Percentiles rank a stretch among this genome's conserved stretches.
phyloP scores from a whole-genome alignment of 2,888 invertebrate species.

The Heliconius ismenius region DNA sequence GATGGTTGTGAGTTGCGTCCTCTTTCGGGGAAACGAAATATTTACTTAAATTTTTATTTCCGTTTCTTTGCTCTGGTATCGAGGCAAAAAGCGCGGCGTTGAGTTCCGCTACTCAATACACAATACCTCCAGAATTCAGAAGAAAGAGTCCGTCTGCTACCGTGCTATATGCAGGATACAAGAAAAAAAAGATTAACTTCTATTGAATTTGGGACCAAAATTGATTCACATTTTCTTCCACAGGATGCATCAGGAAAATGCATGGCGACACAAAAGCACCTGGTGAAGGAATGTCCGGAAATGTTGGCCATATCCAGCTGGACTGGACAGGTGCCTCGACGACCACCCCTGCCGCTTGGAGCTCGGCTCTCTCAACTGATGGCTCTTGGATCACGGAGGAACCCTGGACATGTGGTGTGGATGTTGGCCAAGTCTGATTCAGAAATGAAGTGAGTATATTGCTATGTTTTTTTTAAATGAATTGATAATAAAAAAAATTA shows the following conservation, averaged over 20 bases:
- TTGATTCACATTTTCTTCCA: constrained; percentile 5
- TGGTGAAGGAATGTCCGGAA: constrained; percentile 90
- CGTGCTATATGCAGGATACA: too few relatives aligned
- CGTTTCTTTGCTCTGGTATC: too few relatives aligned
- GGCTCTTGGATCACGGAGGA: constrained; percentile 87
- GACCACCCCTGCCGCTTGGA: constrained; percentile 86
- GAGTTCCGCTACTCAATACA: too few relatives aligned
- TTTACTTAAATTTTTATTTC: too few relatives aligned
- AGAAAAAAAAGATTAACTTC: too few relatives aligned
- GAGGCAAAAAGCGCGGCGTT: too few relatives aligned
- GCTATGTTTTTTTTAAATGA: too few relatives aligned
- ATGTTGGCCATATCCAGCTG: constrained; percentile 90
- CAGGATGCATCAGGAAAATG: constrained; percentile 79
- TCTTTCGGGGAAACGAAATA: too few relatives aligned
- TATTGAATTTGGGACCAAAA: background rate
- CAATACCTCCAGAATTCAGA: too few relatives aligned
- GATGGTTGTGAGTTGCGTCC: too few relatives aligned
- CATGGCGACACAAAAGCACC: constrained; percentile 77
- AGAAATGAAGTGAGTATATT: constrained; percentile 87
- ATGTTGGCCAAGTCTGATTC: constrained; percentile 89
- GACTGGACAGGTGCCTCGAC: constrained; percentile 88
- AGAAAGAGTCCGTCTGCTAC: too few relatives aligned
- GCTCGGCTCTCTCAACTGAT: constrained; percentile 88
- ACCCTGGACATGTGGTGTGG: constrained; percentile 89
- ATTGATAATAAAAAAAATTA: too few relatives aligned